Percentiles rank a stretch among this genome's conserved stretches.
phyloP scores from a whole-genome alignment of 2,888 invertebrate species.

The Acleris holmiana region DNA sequence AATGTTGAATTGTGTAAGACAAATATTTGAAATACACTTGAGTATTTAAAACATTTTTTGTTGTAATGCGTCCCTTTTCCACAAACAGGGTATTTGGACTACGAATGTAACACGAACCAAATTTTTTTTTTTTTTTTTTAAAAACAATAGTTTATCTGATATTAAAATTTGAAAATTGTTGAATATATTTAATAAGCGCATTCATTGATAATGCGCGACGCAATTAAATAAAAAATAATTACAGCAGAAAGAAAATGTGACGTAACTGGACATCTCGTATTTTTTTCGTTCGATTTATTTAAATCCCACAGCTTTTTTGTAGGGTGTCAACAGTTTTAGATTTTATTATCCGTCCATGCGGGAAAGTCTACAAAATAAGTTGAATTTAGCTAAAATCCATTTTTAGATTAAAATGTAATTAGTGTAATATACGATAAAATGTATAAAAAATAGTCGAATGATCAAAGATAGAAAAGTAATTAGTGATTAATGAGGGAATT shows the following conservation, averaged over 20 bases:
- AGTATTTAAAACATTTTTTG: slow-evolving; percentile 9
- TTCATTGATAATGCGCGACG: neutral
- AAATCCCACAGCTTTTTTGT: slow-evolving; percentile 42
- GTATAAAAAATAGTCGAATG: slow-evolving; percentile 37
- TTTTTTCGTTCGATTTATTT: slow-evolving; percentile 1
- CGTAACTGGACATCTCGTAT: neutral
- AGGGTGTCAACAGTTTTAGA: slow-evolving; percentile 57
- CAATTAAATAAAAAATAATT: neutral
- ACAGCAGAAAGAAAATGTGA: too few relatives aligned
- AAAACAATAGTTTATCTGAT: neutral
- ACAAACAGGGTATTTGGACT: slow-evolving; percentile 54
- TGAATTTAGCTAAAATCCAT: slow-evolving; percentile 57
- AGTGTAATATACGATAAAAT: slow-evolving; percentile 47
- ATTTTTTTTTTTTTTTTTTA: neutral
- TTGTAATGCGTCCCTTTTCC: slow-evolving; percentile 41
- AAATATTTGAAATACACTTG: neutral
- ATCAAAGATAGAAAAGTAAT: slow-evolving; percentile 31
- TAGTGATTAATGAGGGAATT: slow-evolving; percentile 1
- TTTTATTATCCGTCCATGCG: slow-evolving; percentile 77
- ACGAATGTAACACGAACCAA: slow-evolving; percentile 11
- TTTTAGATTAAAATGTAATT: slow-evolving; percentile 62
- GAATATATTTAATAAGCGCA: too few relatives aligned
- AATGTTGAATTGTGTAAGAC: neutral
- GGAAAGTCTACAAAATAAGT: slow-evolving; percentile 64
- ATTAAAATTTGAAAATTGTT: neutral